Base-by-base conservation (phyloP, 2,113 vertebrate genomes). In the Brienomyrus brachyistius region DNA sequence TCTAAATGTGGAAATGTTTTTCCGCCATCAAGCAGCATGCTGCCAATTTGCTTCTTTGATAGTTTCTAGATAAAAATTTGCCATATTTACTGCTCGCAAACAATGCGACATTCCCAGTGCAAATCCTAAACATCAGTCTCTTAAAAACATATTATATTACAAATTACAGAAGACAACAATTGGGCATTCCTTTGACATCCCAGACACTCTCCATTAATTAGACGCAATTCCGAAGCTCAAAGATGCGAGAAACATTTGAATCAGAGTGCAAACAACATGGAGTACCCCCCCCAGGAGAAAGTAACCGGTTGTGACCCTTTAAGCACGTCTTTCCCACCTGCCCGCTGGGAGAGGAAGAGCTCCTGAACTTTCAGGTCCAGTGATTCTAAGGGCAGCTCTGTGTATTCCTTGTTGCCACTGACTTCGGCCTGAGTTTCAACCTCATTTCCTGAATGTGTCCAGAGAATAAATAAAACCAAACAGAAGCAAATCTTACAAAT, bases 321-420 rank as follows among this genome's bases (percentile, higher is more conserved):
- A 11, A 84, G 17, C 2, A 54, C 5, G 23, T 21, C 35, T 13
- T 66, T 1, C 91, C 96, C 92, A 98, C 98, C 97, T 95, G 96
- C 95, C 1, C 90, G 92, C 0, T 96, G 93, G 0, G 96, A 95
- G 15, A 97, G 96, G 40, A 98, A 95, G 50, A 97, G 95, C 11
- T 96, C 96, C 93, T 97, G 97, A 82, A 97, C 97, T 31, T 95
- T 96, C n/a, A 99, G 96, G 91, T 98, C 97, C 92, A 99, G 94
- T 89, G 97, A 97, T 90, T 98, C 97, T 92, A 99, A 93, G 77
- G 97, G 96, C 87, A 99, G 94, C 91, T 99, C 98, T 91, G 98
- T 96, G 94, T 99, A 99, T 62, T 98, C 97, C 88, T 95, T 92
- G 90, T 90, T 93, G 89, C 94, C 91, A 89, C 94, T 54, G 90